Evolutionary conservation across 2,113 vertebrate genomes (phyloP).

Genomic region (Cynocephalus volans): DNA sequence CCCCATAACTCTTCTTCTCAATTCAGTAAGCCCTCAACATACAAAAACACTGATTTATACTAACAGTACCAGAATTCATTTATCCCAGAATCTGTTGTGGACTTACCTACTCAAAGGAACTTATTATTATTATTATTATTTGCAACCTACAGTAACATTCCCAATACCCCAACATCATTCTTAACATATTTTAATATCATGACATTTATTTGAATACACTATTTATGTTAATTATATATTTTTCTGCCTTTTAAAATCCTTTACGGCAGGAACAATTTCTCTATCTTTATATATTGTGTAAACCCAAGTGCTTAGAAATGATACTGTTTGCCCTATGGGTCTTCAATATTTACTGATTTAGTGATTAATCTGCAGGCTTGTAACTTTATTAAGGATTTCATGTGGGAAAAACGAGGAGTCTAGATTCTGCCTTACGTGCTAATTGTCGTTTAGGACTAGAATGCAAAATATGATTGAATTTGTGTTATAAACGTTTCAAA

Average conservation of each 20-base stretch:
- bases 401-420: neutral
- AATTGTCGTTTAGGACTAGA: neutral
- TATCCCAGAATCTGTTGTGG: neutral
- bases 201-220: neutral
- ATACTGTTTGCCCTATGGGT: neutral
- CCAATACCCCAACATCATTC: neutral
- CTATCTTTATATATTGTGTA: neutral
- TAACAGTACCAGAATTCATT: neutral
- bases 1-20: neutral
- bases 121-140: neutral
- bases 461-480: constrained; percentile 32
- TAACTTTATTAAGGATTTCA: neutral
- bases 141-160: neutral
- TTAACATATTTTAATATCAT: neutral
- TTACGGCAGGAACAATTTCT: neutral
- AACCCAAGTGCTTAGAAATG: neutral
- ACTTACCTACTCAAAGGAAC: neutral
- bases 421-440: neutral
- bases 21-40: neutral
- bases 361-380: neutral
- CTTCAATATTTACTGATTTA: constrained; percentile 30
- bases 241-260: constrained; percentile 28
- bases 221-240: neutral
- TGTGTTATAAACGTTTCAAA: constrained; percentile 39
- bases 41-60: neutral